Evolutionary conservation across 2,113 vertebrate genomes (phyloP).

Genomic region (Antennarius striatus): DNA sequence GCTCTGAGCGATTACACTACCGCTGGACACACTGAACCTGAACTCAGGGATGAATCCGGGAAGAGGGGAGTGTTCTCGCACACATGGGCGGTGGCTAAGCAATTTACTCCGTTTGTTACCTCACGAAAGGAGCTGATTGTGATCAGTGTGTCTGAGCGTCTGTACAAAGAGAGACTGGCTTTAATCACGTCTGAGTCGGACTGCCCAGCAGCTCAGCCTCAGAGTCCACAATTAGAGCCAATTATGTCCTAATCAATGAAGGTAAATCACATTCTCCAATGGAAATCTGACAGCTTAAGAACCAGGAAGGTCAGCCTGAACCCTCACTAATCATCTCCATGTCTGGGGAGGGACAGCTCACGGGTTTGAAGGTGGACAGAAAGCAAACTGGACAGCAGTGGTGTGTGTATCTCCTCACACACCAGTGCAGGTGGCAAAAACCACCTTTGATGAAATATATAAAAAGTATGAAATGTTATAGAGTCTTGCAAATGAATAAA

Average conservation of each 20-base stretch:
- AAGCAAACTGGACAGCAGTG: neutral
- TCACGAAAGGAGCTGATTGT: too few species aligned
- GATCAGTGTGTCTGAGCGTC: too few species aligned
- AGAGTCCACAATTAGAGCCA: constrained; percentile 83
- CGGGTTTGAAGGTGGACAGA: constrained; percentile 53
- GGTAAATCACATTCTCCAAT: constrained; percentile 85
- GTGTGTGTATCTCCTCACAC: neutral
- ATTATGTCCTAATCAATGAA: constrained; percentile 88
- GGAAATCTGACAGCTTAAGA: constrained; percentile 86
- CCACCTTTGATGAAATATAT: too few species aligned
- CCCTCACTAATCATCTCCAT: constrained; percentile 78
- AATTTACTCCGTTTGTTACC: too few species aligned
- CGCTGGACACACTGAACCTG: too few species aligned
- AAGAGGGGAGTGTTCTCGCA: too few species aligned
- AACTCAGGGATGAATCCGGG: too few species aligned
- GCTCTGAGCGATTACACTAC: too few species aligned
- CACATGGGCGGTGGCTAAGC: too few species aligned
- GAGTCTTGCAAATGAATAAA: too few species aligned
- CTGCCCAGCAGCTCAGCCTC: constrained; percentile 33
- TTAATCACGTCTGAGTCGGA: constrained; percentile 35
- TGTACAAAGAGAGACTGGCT: constrained; percentile 15
- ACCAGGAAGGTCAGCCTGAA: constrained; percentile 79
- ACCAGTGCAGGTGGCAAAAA: neutral
- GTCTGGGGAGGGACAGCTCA: constrained; percentile 58
- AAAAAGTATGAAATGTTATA: too few species aligned